A percentile compares a stretch with the other conserved stretches of the same genome.
Evolutionary conservation across 2,888 invertebrate genomes (phyloP).

Genomic region (Julus scanicus): DNA sequence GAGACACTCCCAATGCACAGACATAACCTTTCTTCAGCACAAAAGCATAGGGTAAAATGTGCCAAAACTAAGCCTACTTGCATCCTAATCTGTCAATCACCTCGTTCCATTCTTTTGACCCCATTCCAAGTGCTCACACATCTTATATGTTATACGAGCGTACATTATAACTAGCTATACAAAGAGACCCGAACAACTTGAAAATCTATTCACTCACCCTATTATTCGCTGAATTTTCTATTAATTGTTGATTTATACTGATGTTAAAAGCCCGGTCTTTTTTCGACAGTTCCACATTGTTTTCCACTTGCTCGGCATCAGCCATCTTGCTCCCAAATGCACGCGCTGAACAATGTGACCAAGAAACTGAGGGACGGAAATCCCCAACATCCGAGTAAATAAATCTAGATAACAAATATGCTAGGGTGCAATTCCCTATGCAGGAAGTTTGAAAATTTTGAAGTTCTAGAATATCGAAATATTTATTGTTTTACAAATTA

Average conservation of each 20-base stretch:
- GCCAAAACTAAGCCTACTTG: neutral
- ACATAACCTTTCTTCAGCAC: neutral
- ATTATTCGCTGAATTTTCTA: conserved; percentile 55
- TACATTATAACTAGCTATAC: neutral
- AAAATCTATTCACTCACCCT: conserved; percentile 50
- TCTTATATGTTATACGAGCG: neutral
- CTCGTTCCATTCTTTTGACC: conserved; percentile 28
- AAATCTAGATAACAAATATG: neutral
- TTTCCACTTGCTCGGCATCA: conserved; percentile 55
- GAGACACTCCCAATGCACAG: neutral
- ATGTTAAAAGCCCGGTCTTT: conserved; percentile 54
- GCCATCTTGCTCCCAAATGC: conserved; percentile 49
- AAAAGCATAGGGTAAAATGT: neutral
- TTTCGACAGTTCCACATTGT: conserved; percentile 57
- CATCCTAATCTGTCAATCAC: conserved; percentile 33
- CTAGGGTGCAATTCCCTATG: neutral
- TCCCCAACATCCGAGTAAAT: conserved; percentile 3
- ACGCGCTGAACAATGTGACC: conserved; percentile 27
- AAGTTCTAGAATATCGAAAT: too few species aligned
- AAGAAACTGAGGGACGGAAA: neutral
- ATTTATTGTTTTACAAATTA: too few species aligned
- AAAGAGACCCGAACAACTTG: neutral
- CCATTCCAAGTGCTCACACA: neutral
- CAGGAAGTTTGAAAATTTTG: too few species aligned
- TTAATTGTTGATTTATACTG: conserved; percentile 52